A percentile compares a stretch with the other conserved stretches of the same genome.
Conservation (phyloP, 2,113 vertebrate genomes). For the Menura novaehollandiae region DNA sequence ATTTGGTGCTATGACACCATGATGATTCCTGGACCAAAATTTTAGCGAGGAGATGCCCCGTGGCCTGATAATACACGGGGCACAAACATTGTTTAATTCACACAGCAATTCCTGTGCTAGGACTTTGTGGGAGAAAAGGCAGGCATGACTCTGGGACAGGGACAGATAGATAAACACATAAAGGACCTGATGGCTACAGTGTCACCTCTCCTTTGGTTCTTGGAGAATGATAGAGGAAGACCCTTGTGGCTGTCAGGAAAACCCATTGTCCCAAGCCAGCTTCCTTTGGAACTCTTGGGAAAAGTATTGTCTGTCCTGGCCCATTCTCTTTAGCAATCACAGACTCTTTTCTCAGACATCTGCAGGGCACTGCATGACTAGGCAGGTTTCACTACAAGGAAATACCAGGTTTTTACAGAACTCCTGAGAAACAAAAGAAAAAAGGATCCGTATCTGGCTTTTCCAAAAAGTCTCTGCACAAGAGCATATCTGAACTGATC, state of each 20-base stretch:
- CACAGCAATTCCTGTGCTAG: not conserved
- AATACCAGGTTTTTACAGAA: not conserved
- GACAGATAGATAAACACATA: not conserved
- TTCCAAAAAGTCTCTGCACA: not conserved
- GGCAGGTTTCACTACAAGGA: not conserved
- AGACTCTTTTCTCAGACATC: not conserved
- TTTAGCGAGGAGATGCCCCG: not conserved
- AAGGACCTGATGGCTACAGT: not conserved
- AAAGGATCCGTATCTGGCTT: not conserved
- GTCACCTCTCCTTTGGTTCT: not conserved
- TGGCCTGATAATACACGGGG: not conserved
- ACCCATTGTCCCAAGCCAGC: not conserved
- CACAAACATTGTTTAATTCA: not conserved
- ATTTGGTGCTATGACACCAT: not conserved
- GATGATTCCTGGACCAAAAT: not conserved
- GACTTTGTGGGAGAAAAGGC: not conserved
- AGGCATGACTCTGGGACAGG: not conserved
- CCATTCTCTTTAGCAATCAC: no score
- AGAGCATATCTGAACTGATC: rapidly evolving
- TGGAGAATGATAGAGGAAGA: not conserved
- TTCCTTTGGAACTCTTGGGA: not conserved
- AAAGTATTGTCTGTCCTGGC: not conserved
- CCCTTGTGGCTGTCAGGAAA: not conserved
- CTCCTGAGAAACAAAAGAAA: not conserved
- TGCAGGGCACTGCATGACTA: not conserved